Evolutionary conservation across 2,888 invertebrate genomes (phyloP), one percentile per base, ranked within the genome.

Genomic region (Caenorhabditis parvicauda): DNA sequence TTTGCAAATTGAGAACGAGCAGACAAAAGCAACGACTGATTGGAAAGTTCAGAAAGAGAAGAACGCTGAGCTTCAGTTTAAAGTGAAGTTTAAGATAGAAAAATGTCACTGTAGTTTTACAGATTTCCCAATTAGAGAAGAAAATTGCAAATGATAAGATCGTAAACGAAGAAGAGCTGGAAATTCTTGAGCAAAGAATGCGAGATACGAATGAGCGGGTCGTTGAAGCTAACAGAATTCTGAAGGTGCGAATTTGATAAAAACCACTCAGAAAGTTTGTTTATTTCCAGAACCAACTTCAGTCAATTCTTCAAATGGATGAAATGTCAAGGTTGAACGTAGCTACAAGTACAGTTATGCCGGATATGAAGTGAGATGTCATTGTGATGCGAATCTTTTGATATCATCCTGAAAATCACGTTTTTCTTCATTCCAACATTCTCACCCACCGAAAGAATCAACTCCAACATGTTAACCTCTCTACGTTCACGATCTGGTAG

Each of bases 1-100:
- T n/a, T 84, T 96, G 54, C 90, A 91, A 84, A 89, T 91, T 0
- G 91, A 92, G 81, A 90, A 91, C 37, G 72, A 77, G 39, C 76
- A 77, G 53, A 67, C 71, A 5, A 48, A 59, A 49, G 76, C 76
- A 7, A 52, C 61, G 17, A 54, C 55, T 21, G 68, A 68, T 43
- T 54, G 68, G 57, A 64, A 68, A 50, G 59, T 59, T 24, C 62
- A 68, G 52, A 59, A 62, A 21, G 62, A 61, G 4, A 62, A 56
- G 38, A 68, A 68, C 49, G 60, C 59, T 42, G 64, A 68, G 47
- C 56, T 68, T 6, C 53, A 54, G 2, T 38, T 57, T 25, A 67
- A 67, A 62, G 71, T 70, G 12, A 38, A 19, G n/a, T 38, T 12
- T 32, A 32, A 32, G 35, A 32, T 12, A 32, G 35, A 17, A 9